Evolutionary conservation across 2,113 vertebrate genomes (phyloP), one percentile per base, ranked within the genome.

Genomic region (Dendropsophus ebraccatus): DNA sequence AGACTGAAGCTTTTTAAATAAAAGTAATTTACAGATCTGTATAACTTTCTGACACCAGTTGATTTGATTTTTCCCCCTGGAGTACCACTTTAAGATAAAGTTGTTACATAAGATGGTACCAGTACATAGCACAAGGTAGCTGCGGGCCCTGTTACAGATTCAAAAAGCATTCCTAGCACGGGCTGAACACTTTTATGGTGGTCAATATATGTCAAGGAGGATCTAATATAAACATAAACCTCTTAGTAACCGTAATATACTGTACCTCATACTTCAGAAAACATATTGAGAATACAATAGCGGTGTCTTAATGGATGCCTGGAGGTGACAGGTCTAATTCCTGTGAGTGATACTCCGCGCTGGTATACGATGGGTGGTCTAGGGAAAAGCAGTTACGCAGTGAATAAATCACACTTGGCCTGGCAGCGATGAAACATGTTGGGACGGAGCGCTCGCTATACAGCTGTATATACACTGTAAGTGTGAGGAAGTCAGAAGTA

Each of bases 381-480:
- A 30, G 37, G 77, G 67, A 79, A 86, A 69, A 67, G 70, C 81
- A 69, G 81, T 86, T 62, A 81, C 25, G 67, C 12, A 41, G 23
- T 73, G 60, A 56, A 86, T 86, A 72, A 86, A 86, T 86, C 85
- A 81, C 77, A 74, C 50, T 56, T 13, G 79, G 78, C 25, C 85
- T 74, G 67, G 67, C 60, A 73, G 41, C 37, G 77, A 81, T 49
- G 30, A 77, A 47, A 60, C 85, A 73, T 73, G 85, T 86, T 62
- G 45, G 77, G 41, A 74, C 85, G 52, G 32, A 70, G 28, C 49
- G 25, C 75, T 52, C 32, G 17, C 23, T 14, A 7, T 60, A 81
- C 85, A 86, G 84, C 85, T 86, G 85, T 81, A 81, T 74, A 86
- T 62, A 86, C 85, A 86, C 25, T 5, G 35, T n/a, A 35, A 58